phyloP scores from a whole-genome alignment of 2,888 invertebrate species.

The Melipona bicolor region DNA sequence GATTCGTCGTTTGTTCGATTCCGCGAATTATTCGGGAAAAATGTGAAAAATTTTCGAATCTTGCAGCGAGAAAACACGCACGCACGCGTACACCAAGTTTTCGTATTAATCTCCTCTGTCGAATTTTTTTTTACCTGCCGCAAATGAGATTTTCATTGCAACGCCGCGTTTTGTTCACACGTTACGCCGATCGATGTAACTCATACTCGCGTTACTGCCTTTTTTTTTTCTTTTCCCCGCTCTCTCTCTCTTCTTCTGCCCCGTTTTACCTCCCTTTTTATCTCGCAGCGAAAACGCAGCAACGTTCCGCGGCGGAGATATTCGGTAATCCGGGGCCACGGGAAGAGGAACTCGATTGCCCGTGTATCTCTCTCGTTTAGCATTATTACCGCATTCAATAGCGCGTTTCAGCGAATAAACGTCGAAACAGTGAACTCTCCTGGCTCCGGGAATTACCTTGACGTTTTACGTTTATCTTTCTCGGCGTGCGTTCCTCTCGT shows the following conservation, averaged over 20 bases:
- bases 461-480: background rate
- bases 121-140: constrained; percentile 23
- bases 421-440: no score
- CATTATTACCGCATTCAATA: constrained; percentile 8
- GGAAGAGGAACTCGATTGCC: background rate
- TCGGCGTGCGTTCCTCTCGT: background rate
- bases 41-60: constrained; percentile 20
- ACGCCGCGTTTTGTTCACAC: constrained; percentile 24
- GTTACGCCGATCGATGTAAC: constrained; percentile 20
- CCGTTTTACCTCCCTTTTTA: no score
- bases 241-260: background rate
- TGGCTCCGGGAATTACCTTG: background rate
- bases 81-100: background rate
- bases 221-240: background rate
- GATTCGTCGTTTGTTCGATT: background rate
- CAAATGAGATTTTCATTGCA: constrained; percentile 39
- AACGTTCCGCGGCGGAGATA: background rate
- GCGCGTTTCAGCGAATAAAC: background rate
- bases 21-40: background rate
- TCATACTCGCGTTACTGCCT: constrained; percentile 1
- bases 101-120: constrained; percentile 28
- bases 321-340: background rate
- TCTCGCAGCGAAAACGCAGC: no score
- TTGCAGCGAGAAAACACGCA: constrained; percentile 3
- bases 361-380: constrained; percentile 6